A percentile compares a stretch with the other conserved stretches of the same genome.
These are phyloP conservation scores for Silurus meridionalis DNA, from an alignment of 2,113 vertebrate species.

Conservation along the genomic window DNA sequence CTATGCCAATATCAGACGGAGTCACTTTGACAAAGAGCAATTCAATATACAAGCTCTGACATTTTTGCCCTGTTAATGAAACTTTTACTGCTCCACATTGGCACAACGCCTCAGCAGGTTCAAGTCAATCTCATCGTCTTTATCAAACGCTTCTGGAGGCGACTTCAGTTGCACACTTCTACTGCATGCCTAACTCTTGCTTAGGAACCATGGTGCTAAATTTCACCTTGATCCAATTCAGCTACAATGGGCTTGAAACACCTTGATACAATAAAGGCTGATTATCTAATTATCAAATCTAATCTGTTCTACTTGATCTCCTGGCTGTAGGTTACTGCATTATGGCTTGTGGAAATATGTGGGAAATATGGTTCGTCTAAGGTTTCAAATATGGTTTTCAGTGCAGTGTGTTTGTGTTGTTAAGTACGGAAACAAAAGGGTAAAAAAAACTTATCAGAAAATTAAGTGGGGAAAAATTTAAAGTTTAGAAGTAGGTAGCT, in stretches of 20 bases:
- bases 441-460: no score
- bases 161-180: constrained; percentile 21
- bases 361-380: not conserved
- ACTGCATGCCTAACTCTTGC: constrained; percentile 42
- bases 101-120: constrained; percentile 12
- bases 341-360: not conserved
- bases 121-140: constrained; percentile 38
- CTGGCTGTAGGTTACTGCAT: not conserved
- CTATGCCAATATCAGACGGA: not conserved
- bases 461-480: no score
- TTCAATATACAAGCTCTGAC: constrained; percentile 15
- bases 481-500: no score
- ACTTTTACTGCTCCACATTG: constrained; percentile 15
- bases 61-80: constrained; percentile 29
- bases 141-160: constrained; percentile 28
- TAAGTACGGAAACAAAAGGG: no score
- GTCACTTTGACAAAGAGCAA: constrained; percentile 5
- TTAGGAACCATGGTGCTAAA: constrained; percentile 8
- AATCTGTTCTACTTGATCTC: not conserved
- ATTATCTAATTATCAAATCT: constrained; percentile 42
- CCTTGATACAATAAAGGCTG: constrained; percentile 31
- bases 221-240: constrained; percentile 59
- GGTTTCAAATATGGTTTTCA: no score
- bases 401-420: no score
- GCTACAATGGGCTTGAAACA: constrained; percentile 40